Conservation (phyloP, 2,113 vertebrate species). For the Phaethon lepturus region DNA sequence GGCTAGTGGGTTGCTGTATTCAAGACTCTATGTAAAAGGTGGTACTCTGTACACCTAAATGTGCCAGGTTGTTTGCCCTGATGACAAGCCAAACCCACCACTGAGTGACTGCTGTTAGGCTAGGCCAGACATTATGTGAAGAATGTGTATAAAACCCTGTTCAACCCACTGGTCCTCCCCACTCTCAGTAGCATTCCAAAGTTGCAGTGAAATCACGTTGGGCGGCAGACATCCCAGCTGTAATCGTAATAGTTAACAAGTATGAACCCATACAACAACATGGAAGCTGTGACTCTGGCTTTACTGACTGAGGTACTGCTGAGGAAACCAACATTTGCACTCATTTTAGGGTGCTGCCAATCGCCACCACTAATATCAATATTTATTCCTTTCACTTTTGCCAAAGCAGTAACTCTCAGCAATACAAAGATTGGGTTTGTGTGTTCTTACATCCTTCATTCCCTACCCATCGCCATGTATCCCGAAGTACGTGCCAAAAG, state of each 20-base stretch:
- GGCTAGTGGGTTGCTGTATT: not conserved
- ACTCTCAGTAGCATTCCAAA: not conserved
- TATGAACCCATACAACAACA: not conserved
- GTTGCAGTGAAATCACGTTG: not conserved
- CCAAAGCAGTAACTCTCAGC: not conserved
- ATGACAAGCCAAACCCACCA: slow-evolving; percentile 31
- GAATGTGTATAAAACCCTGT: not conserved
- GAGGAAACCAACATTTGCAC: not conserved
- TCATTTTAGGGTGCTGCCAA: not conserved
- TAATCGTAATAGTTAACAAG: not conserved
- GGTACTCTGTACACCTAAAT: not conserved
- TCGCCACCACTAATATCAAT: not conserved
- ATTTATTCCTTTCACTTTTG: not conserved
- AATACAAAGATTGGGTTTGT: not conserved
- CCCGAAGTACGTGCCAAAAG: not conserved
- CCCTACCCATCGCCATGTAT: not conserved
- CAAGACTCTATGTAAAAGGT: not conserved
- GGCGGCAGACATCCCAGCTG: not conserved
- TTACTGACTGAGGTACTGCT: not conserved
- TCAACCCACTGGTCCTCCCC: not conserved
- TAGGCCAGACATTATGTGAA: not conserved
- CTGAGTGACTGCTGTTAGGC: not conserved
- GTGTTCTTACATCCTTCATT: not conserved
- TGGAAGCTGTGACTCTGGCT: not conserved
- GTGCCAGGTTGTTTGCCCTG: not conserved